Base-by-base conservation (phyloP, 64 coral and sea anemone species). In the Pocillopora verrucosa region DNA sequence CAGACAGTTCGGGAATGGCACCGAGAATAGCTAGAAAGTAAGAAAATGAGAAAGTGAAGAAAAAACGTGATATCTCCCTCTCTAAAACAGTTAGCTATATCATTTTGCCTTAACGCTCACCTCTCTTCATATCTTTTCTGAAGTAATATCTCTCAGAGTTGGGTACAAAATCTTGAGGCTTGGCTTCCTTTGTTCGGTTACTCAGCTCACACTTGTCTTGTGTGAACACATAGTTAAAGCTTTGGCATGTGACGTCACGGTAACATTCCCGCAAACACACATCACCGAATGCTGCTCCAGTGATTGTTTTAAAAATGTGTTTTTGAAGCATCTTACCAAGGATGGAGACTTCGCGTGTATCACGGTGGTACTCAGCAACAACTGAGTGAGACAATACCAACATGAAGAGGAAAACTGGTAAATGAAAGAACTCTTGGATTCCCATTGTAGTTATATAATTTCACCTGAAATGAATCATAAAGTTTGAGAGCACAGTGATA, bases 221-320 rank as follows among this genome's bases (percentile, higher is more conserved):
- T 26, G 51, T 79, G 13, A 58, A 59, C 20, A 79, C 76, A 57
- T 79, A 79, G 25, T 79, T 79, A 11, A 79, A 10, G 76, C 76
- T 79, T 60, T 79, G 76, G 14, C 76, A 79, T n/a, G 45, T 56
- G 14, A 10, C 12, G 1, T 79, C 41, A 11, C 20, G 14, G 4
- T 79, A 25, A 24, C 76, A 79, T 1, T 16, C 6, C 45, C 13
- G 20, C 25, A 19, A 20, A 24, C 76, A 79, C 10, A 11, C 41
- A 58, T 45, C 45, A 59, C 51, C 19, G 41, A 45, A 45, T 45
- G 41, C 41, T 45, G 41, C 41, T 45, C 41, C 41, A 45, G 41
- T 45, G 41, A 5, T 59, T 79, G 51, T 22, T 58, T 79, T 19
- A 79, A 79, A 79, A 4, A 79, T n/a, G 76, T 79, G 76, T 11